These are phyloP conservation scores for Ia io DNA, from an alignment of 2,113 vertebrate species.

Conservation along the genomic window DNA sequence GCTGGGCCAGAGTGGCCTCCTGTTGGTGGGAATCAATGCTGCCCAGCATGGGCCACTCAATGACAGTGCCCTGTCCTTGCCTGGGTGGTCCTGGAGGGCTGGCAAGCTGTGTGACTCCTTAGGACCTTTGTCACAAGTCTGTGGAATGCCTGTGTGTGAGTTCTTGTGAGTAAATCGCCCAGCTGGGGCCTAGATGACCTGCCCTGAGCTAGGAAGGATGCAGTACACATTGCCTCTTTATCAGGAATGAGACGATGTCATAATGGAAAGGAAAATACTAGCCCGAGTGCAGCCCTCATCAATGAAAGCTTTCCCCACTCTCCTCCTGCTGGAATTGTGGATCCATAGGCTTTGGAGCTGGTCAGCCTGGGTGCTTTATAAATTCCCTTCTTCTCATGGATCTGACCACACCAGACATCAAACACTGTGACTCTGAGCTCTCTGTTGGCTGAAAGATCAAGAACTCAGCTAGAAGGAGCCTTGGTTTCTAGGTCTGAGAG, in stretches of 20 bases:
- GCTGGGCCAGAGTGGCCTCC: neutral
- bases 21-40: neutral
- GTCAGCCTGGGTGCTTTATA: neutral
- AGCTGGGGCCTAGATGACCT: neutral
- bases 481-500: neutral
- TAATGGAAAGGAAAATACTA: conserved; percentile 37
- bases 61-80: neutral
- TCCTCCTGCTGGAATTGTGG: neutral
- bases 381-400: neutral
- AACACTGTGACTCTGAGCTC: neutral
- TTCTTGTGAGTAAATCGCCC: neutral
- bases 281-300: neutral
- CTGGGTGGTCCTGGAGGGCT: conserved; percentile 50
- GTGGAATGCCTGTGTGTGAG: neutral
- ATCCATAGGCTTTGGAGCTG: neutral
- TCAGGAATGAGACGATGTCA: neutral
- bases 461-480: neutral
- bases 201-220: neutral
- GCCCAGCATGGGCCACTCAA: neutral
- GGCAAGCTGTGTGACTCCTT: fast-evolving
- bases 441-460: neutral
- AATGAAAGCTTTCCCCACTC: neutral
- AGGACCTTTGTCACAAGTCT: neutral
- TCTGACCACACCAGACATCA: neutral
- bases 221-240: conserved; percentile 8